Conservation (phyloP, 2,113 vertebrate genomes). For the Oryzias celebensis region DNA sequence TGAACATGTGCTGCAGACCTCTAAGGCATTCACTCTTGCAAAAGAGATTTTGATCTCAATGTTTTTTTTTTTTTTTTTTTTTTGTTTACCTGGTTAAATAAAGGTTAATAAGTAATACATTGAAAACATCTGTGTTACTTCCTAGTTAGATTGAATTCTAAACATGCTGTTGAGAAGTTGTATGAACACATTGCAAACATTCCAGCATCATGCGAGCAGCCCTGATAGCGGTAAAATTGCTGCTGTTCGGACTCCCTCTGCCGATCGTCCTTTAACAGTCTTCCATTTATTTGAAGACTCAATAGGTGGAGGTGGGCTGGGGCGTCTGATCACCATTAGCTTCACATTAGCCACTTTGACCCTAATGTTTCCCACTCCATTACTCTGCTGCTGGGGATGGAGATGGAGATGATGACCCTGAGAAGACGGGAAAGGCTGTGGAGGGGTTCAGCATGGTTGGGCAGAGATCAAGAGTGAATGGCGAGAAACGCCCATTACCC, state of each 20-base stretch:
- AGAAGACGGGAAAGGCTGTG: slow-evolving; percentile 49
- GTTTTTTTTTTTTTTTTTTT: too few species aligned
- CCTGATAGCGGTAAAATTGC: slow-evolving; percentile 37
- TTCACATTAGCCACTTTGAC: slow-evolving; percentile 73
- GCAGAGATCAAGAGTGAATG: slow-evolving; percentile 78
- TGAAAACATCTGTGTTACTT: not conserved
- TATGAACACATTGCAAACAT: too few species aligned
- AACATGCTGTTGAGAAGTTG: too few species aligned
- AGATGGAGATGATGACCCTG: slow-evolving; percentile 65
- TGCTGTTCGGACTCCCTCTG: slow-evolving; percentile 33
- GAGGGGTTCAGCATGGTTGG: slow-evolving; percentile 78
- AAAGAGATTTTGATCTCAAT: too few species aligned
- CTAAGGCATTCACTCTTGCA: too few species aligned
- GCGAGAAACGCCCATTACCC: slow-evolving; percentile 73
- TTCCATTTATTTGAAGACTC: slow-evolving; percentile 47
- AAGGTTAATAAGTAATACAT: too few species aligned
- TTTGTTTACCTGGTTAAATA: too few species aligned
- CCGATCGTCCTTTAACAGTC: slow-evolving; percentile 54
- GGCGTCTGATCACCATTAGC: slow-evolving; percentile 73
- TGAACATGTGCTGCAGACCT: too few species aligned
- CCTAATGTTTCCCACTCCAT: slow-evolving; percentile 76
- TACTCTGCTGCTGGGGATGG: slow-evolving; percentile 59
- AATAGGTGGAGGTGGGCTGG: slow-evolving; percentile 68
- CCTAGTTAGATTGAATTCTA: too few species aligned
- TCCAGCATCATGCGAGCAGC: slow-evolving; percentile 22